phyloP scores from a whole-genome alignment of 2,888 invertebrate species.

The Sesamia inferens region DNA sequence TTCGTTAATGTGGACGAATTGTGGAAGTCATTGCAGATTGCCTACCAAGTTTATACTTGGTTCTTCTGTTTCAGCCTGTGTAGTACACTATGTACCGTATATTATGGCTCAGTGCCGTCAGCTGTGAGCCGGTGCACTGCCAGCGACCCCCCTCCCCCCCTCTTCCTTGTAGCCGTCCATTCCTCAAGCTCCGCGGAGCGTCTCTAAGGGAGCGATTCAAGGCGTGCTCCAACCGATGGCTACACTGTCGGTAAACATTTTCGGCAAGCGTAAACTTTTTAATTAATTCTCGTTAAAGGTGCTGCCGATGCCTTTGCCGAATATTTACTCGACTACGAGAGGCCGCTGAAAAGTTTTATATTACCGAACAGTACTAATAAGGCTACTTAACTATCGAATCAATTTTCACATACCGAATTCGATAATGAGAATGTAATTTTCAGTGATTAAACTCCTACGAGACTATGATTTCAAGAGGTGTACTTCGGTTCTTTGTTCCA shows the following conservation, averaged over 20 bases:
- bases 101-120: constrained; percentile 69
- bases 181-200: constrained; percentile 75
- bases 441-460: no score
- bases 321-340: constrained; percentile 26
- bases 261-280: constrained; percentile 62
- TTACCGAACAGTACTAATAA: constrained; percentile 24
- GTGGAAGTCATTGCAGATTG: not conserved
- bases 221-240: constrained; percentile 56
- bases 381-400: constrained; percentile 36
- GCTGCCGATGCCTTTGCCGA: constrained; percentile 18
- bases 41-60: not conserved
- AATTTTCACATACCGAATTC: constrained; percentile 6
- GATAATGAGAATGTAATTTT: constrained; percentile 1
- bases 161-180: constrained; percentile 62
- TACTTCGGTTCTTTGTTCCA: not conserved
- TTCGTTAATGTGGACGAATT: not conserved
- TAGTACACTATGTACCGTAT: constrained; percentile 60
- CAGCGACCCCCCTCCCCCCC: constrained; percentile 52
- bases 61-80: constrained; percentile 35
- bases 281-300: constrained; percentile 63
- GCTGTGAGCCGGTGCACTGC: constrained; percentile 72
- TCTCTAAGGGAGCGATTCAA: constrained; percentile 69
- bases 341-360: constrained; percentile 35
- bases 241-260: constrained; percentile 58
- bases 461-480: not conserved